Evolutionary conservation across 2,113 vertebrate species (phyloP), one percentile per base, ranked within the genome.

Genomic region (Himantopus leucocephalus): DNA sequence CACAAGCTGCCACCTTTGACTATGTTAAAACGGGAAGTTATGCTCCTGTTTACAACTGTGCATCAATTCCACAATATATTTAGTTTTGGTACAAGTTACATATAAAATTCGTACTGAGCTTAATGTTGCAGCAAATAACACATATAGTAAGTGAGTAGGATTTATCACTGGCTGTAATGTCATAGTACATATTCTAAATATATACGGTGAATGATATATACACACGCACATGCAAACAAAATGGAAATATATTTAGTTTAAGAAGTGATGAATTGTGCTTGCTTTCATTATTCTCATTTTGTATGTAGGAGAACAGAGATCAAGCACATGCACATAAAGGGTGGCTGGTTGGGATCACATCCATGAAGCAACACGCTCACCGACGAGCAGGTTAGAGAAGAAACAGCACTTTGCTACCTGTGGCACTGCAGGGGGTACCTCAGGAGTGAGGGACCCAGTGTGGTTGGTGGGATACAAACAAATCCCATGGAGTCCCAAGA

Each of bases 101-200:
- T 95, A 94, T 93, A 92, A 97, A 97, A 96, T 96, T 96, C 94
- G 94, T 85, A 96, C 84, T 58, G 90, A 94, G 94, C 91, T 96
- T 97, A 96, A 97, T 97, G 95, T 95, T 96, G 90, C 96, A 97
- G 94, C 95, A 98, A 97, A 97, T 96, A 97, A 95, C 87, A 67
- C 82, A 88, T 81, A 97, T 75, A 97, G 90, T 97, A 97, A 98
- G 97, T 14, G 50, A 95, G 92, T 13, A 88, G 96, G 96, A 97
- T 98, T 98, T 97, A 97, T 95, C 74, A 91, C 94, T 97, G 92
- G 85, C 92, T 94, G 77, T 95, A 97, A 96, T 90, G 86, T 93
- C 24, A 0, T 53, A 89, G 75, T 67, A 90, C 85, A 86, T 93
- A 95, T 75, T 90, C 93, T 94, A 88, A 96, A 93, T 88, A 89